Conservation (phyloP, 1,140 invertebrate species). For the Centruroides sculpturatus region DNA sequence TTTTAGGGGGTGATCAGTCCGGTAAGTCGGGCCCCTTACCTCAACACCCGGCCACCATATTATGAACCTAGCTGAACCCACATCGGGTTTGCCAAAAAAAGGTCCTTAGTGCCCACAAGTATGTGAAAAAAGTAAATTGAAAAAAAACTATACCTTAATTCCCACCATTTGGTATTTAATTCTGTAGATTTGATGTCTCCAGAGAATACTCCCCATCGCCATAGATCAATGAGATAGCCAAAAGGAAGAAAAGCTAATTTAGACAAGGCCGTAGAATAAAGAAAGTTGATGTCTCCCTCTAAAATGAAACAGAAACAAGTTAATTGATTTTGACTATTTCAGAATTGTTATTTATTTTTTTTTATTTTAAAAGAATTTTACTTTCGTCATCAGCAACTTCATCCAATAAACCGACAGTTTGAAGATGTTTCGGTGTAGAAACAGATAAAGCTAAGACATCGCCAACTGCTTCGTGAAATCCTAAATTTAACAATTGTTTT, state of each 20-base stretch:
- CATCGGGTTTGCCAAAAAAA: too few species aligned
- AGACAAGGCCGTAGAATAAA: slow-evolving; percentile 61
- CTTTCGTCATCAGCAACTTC: slow-evolving; percentile 40
- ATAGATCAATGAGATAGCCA: slow-evolving; percentile 68
- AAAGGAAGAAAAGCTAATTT: slow-evolving; percentile 81
- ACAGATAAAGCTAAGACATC: slow-evolving; percentile 68
- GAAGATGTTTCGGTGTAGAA: slow-evolving; percentile 55
- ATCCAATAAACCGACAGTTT: slow-evolving; percentile 49
- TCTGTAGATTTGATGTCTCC: slow-evolving; percentile 48
- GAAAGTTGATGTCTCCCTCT: slow-evolving; percentile 57
- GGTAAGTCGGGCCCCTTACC: too few species aligned
- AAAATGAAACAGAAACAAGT: slow-evolving; percentile 42
- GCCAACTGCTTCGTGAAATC: slow-evolving; percentile 85
- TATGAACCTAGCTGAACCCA: too few species aligned
- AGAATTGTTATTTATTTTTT: too few species aligned
- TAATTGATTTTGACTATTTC: too few species aligned
- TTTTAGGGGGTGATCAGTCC: too few species aligned
- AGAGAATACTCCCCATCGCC: slow-evolving; percentile 75
- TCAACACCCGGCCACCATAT: too few species aligned
- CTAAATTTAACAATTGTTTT: slow-evolving; percentile 35
- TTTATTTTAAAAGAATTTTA: slow-evolving; percentile 13
- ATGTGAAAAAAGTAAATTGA: too few species aligned
- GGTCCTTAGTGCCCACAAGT: too few species aligned
- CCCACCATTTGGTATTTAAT: slow-evolving; percentile 69
- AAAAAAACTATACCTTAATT: slow-evolving; percentile 39